Conservation (phyloP, 1,140 invertebrate genomes). For the Brachionus paranguensis region DNA sequence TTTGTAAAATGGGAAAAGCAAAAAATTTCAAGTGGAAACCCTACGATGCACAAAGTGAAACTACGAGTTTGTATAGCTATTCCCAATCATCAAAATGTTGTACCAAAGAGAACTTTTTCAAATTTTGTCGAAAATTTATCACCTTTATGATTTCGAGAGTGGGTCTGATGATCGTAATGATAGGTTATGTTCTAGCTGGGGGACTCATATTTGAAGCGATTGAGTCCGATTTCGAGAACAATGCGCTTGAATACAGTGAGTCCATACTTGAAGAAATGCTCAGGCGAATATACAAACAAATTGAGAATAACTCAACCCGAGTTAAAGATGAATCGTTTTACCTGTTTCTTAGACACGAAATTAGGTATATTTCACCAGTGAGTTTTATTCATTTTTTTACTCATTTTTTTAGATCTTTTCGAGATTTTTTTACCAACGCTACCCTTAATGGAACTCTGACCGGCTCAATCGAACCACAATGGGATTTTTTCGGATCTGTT, state of each 20-base stretch:
- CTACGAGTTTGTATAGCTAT: not conserved
- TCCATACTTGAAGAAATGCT: conserved; percentile 31
- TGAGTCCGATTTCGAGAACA: conserved; percentile 3
- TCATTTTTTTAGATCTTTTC: not conserved
- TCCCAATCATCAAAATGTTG: conserved; percentile 2
- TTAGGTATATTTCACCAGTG: not conserved
- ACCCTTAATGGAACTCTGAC: conserved; percentile 6
- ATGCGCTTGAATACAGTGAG: not conserved
- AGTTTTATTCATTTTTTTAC: not conserved
- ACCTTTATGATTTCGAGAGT: conserved; percentile 39
- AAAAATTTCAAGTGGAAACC: not conserved
- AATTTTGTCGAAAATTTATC: conserved; percentile 35
- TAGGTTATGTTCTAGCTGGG: conserved; percentile 30
- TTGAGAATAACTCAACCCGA: conserved; percentile 30
- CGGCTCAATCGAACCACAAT: conserved; percentile 17
- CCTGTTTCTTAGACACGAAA: not conserved
- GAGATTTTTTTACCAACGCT: conserved; percentile 27
- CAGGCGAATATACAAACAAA: conserved; percentile 25
- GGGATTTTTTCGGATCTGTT: conserved; percentile 39
- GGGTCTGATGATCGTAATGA: conserved; percentile 28
- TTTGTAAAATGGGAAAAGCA: conserved; percentile 11
- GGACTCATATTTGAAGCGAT: conserved; percentile 37
- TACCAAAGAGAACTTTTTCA: conserved; percentile 34
- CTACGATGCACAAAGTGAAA: not conserved
- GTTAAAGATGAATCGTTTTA: conserved; percentile 24